Conservation (phyloP, 2,888 invertebrate species). For the Megastigmus dorsalis region DNA sequence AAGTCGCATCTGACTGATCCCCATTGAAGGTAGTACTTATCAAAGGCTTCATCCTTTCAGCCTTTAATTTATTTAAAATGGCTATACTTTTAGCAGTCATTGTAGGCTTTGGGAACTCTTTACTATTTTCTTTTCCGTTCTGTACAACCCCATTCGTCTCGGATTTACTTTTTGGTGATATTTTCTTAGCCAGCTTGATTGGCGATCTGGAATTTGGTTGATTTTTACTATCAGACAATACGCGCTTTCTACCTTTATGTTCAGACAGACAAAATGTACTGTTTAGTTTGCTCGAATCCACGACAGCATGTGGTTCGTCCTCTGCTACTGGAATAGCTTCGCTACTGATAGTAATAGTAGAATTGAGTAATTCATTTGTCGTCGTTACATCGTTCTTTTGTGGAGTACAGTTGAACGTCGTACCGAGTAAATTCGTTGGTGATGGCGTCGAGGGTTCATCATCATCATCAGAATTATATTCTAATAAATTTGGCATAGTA, state of each 20-base stretch:
- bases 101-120: constrained; percentile 54
- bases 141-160: constrained; percentile 27
- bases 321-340: constrained; percentile 20
- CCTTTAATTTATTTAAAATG: constrained; percentile 69
- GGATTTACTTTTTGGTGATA: constrained; percentile 56
- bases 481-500: constrained; percentile 59
- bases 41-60: constrained; percentile 58
- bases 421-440: constrained; percentile 9
- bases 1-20: constrained; percentile 52
- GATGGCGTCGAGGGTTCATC: constrained; percentile 41
- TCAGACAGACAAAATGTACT: constrained; percentile 59
- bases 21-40: constrained; percentile 42
- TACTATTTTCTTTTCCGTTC: constrained; percentile 67
- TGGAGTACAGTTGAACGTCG: constrained; percentile 42
- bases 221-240: constrained; percentile 66
- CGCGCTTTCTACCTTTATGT: constrained; percentile 64
- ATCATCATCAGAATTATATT: constrained; percentile 51
- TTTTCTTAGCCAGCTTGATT: constrained; percentile 63
- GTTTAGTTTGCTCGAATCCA: constrained; percentile 57
- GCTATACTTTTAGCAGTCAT: constrained; percentile 71
- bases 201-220: constrained; percentile 59
- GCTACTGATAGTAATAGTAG: constrained; percentile 40
- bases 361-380: constrained; percentile 43
- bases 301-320: constrained; percentile 16
- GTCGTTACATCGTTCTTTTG: constrained; percentile 14